Evolutionary conservation across 2,113 vertebrate genomes (phyloP), one percentile per base, ranked within the genome.

Genomic region (Argyrosomus japonicus): DNA sequence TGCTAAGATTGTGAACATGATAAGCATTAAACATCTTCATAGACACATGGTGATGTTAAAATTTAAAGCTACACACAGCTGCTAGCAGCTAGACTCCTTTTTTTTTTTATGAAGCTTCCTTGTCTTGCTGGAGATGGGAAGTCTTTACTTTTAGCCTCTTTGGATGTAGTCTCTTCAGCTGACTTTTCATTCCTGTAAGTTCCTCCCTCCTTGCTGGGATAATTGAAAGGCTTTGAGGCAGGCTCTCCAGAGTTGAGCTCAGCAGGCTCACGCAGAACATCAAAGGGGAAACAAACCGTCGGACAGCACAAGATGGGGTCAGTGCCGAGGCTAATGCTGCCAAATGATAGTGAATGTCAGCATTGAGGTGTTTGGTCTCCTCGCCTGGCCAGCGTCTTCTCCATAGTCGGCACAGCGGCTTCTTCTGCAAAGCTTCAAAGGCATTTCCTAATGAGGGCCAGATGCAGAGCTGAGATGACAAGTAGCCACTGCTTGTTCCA

Each of bases 201-300:
- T 62, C 45, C 80, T 70, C 74, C 11, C 43, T 84, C 60, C 68
- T 71, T 56, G 56, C 70, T 8, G 62, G 78, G 86, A 88, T 91
- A 88, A 91, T 93, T 93, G 64, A 72, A 48, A 76, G 45, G 63
- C 86, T 91, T 91, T 86, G 71, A 89, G 85, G 71, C 47, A 4
- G 61, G 68, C 62, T 57, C 17, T 36, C 64, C 62, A 68, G 67
- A 50, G 68, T n/a, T 25, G n/a, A 75, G 53, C 72, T 79, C 79
- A n/a, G 84, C 81, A 54, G 70, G 77, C 60, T 78, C 72, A 27
- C 63, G 27, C 48, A 50, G 83, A 69, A 85, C 81, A 75, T 90
- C 79, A 87, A 87, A 88, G 88, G 36, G 48, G 64, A 70, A 69
- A 7, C 3, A 1, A 63, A 54, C 50, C 2, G 15, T 18, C 19